A percentile compares a stretch with the other conserved stretches of the same genome.
Evolutionary conservation across 2,888 invertebrate species (phyloP).

Genomic region (Pyrochroa serraticornis): DNA sequence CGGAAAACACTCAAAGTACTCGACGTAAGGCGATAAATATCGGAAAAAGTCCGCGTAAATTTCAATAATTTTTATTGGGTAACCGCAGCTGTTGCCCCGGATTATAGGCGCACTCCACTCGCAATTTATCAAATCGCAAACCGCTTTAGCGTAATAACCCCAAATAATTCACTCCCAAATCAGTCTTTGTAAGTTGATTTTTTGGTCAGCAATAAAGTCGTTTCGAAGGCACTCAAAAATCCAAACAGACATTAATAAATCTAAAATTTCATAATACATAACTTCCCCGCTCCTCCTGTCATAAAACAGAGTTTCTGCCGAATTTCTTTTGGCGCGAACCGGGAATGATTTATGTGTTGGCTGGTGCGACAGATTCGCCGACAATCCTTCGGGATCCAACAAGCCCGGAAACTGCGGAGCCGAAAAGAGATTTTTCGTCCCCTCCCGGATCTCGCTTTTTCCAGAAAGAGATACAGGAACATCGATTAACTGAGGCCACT

Average conservation of each 20-base stretch:
- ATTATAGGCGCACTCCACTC: neutral
- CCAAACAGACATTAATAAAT: conserved; percentile 44
- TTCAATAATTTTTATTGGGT: neutral
- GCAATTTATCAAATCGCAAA: neutral
- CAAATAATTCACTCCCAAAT: neutral
- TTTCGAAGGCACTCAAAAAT: neutral
- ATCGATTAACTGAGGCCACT: conserved; percentile 40
- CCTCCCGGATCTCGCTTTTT: too few species aligned
- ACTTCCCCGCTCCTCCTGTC: conserved; percentile 38
- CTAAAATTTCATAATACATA: conserved; percentile 45
- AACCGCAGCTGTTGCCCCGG: neutral
- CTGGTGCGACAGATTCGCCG: conserved; percentile 40
- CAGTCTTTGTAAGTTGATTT: too few species aligned
- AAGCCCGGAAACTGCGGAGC: conserved; percentile 40
- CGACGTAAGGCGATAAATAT: too few species aligned
- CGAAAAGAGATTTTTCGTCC: conserved; percentile 35
- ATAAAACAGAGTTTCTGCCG: conserved; percentile 40
- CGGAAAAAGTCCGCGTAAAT: too few species aligned
- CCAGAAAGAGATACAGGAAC: conserved; percentile 7
- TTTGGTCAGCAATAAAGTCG: neutral
- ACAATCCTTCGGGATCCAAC: conserved; percentile 31
- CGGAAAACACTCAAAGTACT: too few species aligned
- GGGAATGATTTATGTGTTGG: conserved; percentile 45
- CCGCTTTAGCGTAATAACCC: neutral
- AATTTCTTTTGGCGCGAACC: conserved; percentile 37